Conservation (phyloP, 1,140 invertebrate genomes). For the Thaumatotibia leucotreta region DNA sequence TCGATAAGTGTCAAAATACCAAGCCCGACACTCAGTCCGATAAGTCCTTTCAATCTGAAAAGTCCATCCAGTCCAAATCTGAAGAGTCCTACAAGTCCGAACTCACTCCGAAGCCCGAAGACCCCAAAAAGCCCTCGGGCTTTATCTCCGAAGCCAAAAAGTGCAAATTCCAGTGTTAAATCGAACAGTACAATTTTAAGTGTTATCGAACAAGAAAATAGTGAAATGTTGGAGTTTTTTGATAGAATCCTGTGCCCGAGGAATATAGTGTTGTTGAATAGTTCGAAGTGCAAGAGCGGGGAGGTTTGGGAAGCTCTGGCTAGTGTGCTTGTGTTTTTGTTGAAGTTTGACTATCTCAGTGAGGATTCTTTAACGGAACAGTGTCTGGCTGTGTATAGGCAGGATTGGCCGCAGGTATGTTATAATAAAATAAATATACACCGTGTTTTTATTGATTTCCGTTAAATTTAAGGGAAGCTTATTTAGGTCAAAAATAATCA, state of each 20-base stretch:
- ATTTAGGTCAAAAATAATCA: too few species aligned
- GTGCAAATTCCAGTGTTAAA: neutral
- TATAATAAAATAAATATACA: too few species aligned
- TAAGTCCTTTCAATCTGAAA: neutral
- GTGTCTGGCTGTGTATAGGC: conserved; percentile 65
- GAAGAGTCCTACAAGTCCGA: neutral
- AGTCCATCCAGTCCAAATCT: neutral
- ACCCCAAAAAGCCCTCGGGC: neutral
- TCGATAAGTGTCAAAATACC: neutral
- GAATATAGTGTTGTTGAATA: conserved; percentile 51
- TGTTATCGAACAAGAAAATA: conserved; percentile 12
- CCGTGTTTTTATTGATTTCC: too few species aligned
- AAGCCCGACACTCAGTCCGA: neutral
- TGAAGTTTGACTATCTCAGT: conserved; percentile 52
- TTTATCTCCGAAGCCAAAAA: neutral
- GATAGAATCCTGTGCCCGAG: conserved; percentile 55
- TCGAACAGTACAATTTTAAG: neutral
- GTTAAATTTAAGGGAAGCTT: too few species aligned
- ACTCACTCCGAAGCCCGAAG: neutral
- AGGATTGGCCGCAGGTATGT: conserved; percentile 70
- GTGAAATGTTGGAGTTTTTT: conserved; percentile 43
- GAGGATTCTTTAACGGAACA: conserved; percentile 69
- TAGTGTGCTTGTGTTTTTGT: conserved; percentile 47
- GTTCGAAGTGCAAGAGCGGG: conserved; percentile 18
- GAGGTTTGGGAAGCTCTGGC: conserved; percentile 56